These are phyloP conservation scores for Microhierax caerulescens DNA, from an alignment of 2,797 vertebrate species.

Conservation along the genomic window DNA sequence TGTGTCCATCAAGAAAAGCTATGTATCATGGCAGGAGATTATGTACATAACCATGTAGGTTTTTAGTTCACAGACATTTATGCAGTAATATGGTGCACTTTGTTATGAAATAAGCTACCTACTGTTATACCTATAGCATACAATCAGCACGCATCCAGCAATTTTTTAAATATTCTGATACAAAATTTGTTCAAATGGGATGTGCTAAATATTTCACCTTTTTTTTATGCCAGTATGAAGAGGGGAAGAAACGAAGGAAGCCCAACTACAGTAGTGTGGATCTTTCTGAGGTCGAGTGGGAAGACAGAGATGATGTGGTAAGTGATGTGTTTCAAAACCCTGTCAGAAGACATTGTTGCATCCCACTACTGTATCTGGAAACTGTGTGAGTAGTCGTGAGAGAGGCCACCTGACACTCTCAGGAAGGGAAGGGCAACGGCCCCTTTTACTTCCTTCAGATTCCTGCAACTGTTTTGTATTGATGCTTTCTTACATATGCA, in stretches of 20 bases:
- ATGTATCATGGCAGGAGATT: not conserved
- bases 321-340: constrained; percentile 32
- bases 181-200: not conserved
- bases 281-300: constrained; percentile 98
- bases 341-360: not conserved
- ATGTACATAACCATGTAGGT: not conserved
- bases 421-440: not conserved
- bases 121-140: not conserved
- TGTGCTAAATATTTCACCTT: not conserved
- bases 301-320: constrained; percentile 95
- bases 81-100: not conserved
- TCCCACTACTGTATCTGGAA: not conserved
- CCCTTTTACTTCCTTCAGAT: not conserved
- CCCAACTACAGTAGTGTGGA: constrained; percentile 97
- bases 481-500: not conserved
- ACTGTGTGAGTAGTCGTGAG: not conserved
- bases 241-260: constrained; percentile 92
- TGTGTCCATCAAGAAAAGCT: not conserved
- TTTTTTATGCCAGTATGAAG: constrained; percentile 85
- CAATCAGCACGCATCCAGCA: not conserved
- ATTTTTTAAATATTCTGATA: not conserved
- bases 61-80: not conserved
- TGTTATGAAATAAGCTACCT: not conserved
- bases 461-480: not conserved
- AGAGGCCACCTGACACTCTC: not conserved